Evolutionary conservation across 2,113 vertebrate genomes (phyloP).

Genomic region (Chlorodrepanis virens): DNA sequence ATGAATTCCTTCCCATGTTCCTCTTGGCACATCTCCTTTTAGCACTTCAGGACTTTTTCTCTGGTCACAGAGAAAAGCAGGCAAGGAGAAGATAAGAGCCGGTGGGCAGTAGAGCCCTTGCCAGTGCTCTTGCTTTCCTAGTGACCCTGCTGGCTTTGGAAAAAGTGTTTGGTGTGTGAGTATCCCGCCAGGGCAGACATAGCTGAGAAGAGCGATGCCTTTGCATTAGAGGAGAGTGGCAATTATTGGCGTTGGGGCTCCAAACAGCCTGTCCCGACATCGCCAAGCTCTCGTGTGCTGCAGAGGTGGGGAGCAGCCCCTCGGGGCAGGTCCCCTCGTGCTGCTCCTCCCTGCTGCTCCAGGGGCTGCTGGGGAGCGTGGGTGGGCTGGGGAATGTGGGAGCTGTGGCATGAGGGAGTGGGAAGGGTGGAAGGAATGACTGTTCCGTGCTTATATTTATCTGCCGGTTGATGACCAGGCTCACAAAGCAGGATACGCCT

Average conservation of each 20-base stretch:
- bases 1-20: neutral
- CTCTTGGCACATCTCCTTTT: neutral
- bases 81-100: neutral
- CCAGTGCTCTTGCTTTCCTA: neutral
- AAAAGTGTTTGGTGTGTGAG: neutral
- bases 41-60: neutral
- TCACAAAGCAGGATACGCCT: neutral
- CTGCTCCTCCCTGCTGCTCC: neutral
- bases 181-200: neutral
- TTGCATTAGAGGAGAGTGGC: neutral
- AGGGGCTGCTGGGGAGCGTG: neutral
- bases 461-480: neutral
- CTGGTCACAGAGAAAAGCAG: neutral
- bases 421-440: neutral
- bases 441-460: neutral
- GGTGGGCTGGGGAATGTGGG: neutral
- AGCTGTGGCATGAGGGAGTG: neutral
- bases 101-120: neutral
- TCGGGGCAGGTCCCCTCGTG: rapidly evolving
- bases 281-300: neutral
- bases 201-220: neutral
- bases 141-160: neutral
- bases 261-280: neutral
- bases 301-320: neutral
- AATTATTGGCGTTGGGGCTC: neutral